These are phyloP conservation scores for Micromesistius poutassou DNA, from an alignment of 2,797 vertebrate species.

Conservation along the genomic window DNA sequence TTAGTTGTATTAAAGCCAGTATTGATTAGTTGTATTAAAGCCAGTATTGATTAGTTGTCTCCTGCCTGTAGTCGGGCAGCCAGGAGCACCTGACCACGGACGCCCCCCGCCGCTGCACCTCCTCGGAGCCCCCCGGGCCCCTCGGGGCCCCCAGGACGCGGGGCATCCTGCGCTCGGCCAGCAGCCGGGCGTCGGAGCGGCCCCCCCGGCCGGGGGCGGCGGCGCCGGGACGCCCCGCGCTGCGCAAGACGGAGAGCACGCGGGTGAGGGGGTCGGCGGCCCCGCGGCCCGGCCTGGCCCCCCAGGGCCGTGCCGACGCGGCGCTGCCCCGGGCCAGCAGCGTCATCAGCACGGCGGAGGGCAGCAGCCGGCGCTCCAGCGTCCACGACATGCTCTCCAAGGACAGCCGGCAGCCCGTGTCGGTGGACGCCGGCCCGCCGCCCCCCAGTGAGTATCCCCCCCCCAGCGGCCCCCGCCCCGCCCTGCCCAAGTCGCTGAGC, in stretches of 20 bases:
- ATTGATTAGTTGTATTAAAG: neutral
- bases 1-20: neutral
- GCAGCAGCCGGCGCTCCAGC: constrained; percentile 91
- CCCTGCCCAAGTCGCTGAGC: constrained; percentile 74
- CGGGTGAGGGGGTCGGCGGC: constrained; percentile 75
- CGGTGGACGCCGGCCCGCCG: constrained; percentile 78
- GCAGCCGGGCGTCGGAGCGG: constrained; percentile 73
- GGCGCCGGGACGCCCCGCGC: constrained; percentile 65
- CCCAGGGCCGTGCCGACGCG: constrained; percentile 75
- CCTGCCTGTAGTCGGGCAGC: constrained; percentile 77
- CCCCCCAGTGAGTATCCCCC: constrained; percentile 93
- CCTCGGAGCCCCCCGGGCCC: constrained; percentile 74
- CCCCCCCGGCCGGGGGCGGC: constrained; percentile 52
- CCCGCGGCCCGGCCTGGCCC: constrained; percentile 63
- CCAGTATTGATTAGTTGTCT: neutral
- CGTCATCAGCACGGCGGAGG: constrained; percentile 97
- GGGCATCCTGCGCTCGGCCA: constrained; percentile 85
- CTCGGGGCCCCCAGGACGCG: constrained; percentile 65
- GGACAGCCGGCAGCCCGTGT: constrained; percentile 86
- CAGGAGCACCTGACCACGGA: constrained; percentile 90
- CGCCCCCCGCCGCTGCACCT: constrained; percentile 81
- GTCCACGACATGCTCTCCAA: constrained; percentile 96
- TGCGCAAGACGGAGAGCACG: constrained; percentile 83
- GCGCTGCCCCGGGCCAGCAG: constrained; percentile 95
- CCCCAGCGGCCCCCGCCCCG: constrained; percentile 56